Percentiles rank a stretch among this genome's conserved stretches.
These are phyloP conservation scores for Neodiprion virginianus DNA, from an alignment of 1,140 invertebrate genomes.

Conservation along the genomic window DNA sequence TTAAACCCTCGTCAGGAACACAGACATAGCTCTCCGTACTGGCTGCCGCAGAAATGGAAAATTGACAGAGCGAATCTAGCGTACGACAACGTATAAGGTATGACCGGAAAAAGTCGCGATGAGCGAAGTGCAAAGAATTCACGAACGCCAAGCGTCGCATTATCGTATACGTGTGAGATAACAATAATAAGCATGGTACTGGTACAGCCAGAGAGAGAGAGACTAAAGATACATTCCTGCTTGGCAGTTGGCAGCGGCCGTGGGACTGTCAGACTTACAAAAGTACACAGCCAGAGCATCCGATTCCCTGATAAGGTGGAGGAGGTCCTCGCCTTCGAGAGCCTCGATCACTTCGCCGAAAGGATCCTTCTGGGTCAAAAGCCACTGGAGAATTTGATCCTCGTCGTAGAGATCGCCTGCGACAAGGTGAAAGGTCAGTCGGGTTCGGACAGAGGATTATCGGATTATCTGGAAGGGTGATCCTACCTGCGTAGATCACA, in stretches of 20 bases:
- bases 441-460: not conserved
- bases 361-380: slow-evolving; percentile 89
- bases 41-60: not conserved
- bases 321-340: slow-evolving; percentile 82
- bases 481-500: slow-evolving; percentile 88
- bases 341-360: slow-evolving; percentile 90
- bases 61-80: not conserved
- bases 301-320: slow-evolving; percentile 80
- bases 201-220: slow-evolving; percentile 16
- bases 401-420: slow-evolving; percentile 89
- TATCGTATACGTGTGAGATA: not conserved
- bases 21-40: slow-evolving; percentile 6
- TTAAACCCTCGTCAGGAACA: not conserved
- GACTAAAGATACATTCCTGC: slow-evolving; percentile 43
- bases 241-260: slow-evolving; percentile 29
- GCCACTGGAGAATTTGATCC: slow-evolving; percentile 87
- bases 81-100: too few relatives aligned
- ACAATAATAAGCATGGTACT: slow-evolving; percentile 9
- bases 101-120: not conserved
- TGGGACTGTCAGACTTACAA: slow-evolving; percentile 74
- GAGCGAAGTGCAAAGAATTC: slow-evolving; percentile 1
- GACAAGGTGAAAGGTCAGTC: slow-evolving; percentile 10
- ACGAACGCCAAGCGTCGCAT: not conserved
- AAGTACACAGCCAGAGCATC: slow-evolving; percentile 90
- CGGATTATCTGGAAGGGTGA: not conserved